phyloP scores from a whole-genome alignment of 2,888 invertebrate species.

The Pecten maximus region DNA sequence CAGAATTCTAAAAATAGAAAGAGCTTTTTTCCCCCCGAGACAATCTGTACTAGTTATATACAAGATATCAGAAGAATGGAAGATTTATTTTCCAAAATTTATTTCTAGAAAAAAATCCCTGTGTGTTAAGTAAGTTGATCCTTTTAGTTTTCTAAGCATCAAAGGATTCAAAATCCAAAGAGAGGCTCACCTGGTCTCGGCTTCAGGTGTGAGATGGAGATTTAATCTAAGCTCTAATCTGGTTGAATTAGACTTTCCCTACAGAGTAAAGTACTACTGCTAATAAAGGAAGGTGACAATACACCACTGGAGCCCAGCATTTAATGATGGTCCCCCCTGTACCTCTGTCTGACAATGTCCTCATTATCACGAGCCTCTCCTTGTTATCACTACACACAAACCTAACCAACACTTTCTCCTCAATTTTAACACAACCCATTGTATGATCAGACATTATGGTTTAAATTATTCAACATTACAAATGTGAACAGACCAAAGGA shows the following conservation, averaged over 20 bases:
- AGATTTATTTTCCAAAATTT: background rate
- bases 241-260: constrained; percentile 25
- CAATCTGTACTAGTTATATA: background rate
- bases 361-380: background rate
- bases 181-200: background rate
- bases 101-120: background rate
- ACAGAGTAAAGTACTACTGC: background rate
- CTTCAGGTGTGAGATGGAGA: background rate
- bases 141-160: background rate
- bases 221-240: background rate
- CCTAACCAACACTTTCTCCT: background rate
- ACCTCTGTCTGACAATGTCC: background rate
- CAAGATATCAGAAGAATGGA: background rate
- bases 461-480: background rate
- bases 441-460: background rate
- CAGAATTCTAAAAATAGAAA: too few species aligned
- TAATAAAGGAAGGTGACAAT: constrained; percentile 14
- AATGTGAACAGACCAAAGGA: background rate
- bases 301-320: background rate
- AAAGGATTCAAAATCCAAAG: background rate
- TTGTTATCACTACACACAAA: background rate
- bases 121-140: background rate
- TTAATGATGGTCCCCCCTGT: background rate
- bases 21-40: too few species aligned
- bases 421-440: background rate